Evolutionary conservation across 2,113 vertebrate genomes (phyloP).

Genomic region (Chaetura pelagica): DNA sequence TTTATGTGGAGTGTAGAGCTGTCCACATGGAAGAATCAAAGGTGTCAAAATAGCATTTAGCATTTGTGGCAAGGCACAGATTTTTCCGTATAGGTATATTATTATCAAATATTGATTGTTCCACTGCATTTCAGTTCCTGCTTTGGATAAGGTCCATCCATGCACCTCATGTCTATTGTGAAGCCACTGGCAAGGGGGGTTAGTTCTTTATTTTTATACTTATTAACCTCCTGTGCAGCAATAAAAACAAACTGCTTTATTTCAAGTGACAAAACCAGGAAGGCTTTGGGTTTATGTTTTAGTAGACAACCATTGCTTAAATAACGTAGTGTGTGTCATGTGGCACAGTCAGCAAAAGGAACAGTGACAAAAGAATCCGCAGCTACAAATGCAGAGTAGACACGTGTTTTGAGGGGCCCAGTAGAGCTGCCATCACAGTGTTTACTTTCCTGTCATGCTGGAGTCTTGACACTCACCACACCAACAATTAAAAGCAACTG

Average conservation of each 20-base stretch:
- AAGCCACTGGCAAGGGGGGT: fast-evolving
- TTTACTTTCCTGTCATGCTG: conserved; percentile 19
- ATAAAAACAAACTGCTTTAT: neutral
- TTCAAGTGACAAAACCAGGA: conserved; percentile 26
- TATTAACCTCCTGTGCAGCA: neutral
- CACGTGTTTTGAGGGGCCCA: neutral
- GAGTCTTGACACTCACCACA: neutral
- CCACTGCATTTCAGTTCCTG: neutral
- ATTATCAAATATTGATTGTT: neutral
- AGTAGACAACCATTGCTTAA: neutral
- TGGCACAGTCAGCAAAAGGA: neutral
- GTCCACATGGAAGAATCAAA: neutral
- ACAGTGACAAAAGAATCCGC: neutral
- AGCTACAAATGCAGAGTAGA: neutral
- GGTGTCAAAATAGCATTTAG: neutral
- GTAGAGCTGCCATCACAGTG: neutral
- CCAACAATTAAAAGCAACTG: neutral
- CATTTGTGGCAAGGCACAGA: neutral
- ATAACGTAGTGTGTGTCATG: neutral
- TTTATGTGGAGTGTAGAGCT: neutral
- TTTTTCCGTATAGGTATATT: neutral
- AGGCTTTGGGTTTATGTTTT: conserved; percentile 18
- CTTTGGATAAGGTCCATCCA: neutral
- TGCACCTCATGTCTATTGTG: neutral
- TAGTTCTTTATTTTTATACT: neutral